Conservation (phyloP, 1,140 invertebrate genomes). For the Aphidius gifuensis region DNA sequence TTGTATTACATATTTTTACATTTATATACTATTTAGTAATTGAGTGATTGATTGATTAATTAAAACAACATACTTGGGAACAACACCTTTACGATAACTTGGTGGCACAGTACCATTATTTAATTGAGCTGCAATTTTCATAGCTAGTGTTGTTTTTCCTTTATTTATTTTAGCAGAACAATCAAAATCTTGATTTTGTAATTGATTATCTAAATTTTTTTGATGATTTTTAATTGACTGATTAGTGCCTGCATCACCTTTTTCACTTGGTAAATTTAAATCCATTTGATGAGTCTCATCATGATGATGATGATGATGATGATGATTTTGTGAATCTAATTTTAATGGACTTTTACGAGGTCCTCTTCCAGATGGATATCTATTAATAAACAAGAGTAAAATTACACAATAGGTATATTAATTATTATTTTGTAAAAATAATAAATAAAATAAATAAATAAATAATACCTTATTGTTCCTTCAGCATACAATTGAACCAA, state of each 20-base stretch:
- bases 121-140: conserved; percentile 34
- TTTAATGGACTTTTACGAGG: not conserved
- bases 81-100: conserved; percentile 47
- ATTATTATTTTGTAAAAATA: not conserved
- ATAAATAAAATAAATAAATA: conserved; percentile 6
- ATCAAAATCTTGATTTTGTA: conserved; percentile 23
- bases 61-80: conserved; percentile 47
- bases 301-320: too few relatives aligned
- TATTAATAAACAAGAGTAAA: not conserved
- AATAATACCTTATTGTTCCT: conserved; percentile 39
- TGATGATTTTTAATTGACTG: conserved; percentile 6
- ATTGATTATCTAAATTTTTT: conserved; percentile 13
- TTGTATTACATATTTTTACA: conserved; percentile 10
- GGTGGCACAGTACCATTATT: conserved; percentile 34
- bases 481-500: conserved; percentile 36
- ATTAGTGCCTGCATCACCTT: too few relatives aligned
- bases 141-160: conserved; percentile 29
- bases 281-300: too few relatives aligned
- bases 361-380: conserved; percentile 24
- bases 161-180: conserved; percentile 33
- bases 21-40: too few relatives aligned
- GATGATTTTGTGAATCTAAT: too few relatives aligned
- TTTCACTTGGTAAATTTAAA: not conserved
- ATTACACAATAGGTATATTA: conserved; percentile 4
- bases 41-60: conserved; percentile 7